phyloP scores from a whole-genome alignment of 2,113 vertebrate species.

The Otis tarda region DNA sequence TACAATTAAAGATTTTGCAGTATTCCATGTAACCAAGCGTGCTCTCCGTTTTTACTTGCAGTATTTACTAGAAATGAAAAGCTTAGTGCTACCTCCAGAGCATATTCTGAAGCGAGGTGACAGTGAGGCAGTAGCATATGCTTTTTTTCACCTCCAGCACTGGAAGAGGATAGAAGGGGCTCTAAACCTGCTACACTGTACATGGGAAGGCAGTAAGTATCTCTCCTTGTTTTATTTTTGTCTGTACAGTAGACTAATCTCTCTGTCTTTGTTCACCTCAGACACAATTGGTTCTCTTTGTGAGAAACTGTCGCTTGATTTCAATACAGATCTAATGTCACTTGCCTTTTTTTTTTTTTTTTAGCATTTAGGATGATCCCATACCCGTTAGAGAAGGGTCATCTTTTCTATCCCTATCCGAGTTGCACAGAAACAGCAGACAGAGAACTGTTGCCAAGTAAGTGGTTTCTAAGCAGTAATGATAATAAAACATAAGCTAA shows the following conservation, averaged over 20 bases:
- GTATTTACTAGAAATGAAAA: constrained; percentile 99
- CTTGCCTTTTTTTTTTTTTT: not conserved
- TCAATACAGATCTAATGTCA: not conserved
- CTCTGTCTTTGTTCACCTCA: not conserved
- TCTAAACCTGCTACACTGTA: constrained; percentile 95
- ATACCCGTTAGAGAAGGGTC: constrained; percentile 96
- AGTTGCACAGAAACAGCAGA: constrained; percentile 98
- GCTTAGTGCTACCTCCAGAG: constrained; percentile 96
- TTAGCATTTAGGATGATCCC: constrained; percentile 98
- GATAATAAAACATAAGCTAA: constrained; percentile 44
- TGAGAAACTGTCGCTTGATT: not conserved
- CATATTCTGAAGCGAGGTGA: constrained; percentile 98
- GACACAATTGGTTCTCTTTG: not conserved
- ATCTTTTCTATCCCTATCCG: constrained; percentile 98
- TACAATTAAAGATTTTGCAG: not conserved
- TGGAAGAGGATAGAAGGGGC: constrained; percentile 99
- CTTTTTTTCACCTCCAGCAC: constrained; percentile 98
- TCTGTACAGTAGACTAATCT: not conserved
- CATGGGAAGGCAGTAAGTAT: constrained; percentile 98
- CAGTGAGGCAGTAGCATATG: constrained; percentile 97
- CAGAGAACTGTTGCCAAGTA: constrained; percentile 95
- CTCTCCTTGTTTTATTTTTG: not conserved
- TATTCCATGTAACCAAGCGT: not conserved
- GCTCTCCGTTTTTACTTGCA: constrained; percentile 60
- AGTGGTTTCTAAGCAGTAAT: constrained; percentile 74